Base-by-base conservation (phyloP, 2,888 invertebrate species). In the Melinopterus prodromus region DNA sequence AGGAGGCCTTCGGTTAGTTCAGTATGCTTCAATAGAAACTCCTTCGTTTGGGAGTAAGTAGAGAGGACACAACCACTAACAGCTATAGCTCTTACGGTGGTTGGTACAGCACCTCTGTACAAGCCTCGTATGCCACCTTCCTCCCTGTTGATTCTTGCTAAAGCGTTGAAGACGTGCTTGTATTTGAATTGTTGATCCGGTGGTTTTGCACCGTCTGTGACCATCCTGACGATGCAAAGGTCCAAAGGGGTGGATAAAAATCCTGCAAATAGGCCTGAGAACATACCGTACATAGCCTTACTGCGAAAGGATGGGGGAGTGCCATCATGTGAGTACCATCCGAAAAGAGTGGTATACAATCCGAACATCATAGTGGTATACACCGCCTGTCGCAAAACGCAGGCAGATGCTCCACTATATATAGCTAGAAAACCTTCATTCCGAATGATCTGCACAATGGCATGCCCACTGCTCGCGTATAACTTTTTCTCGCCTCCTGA, bases 1-100 rank as follows among this genome's bases (percentile, higher is more conserved):
- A 93, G 90, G 83, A 99, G 95, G 82, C 97, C 94, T 82, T 96
- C 95, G 0, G 88, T 85, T 14, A 36, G 36, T 86, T 91, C 89
- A 89, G 94, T 92, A 81, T 93, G 92, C 15, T 90, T 88, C 36
- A 93, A 85, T 37, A 97, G 87, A 38, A 97, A 87, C 86, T 94
- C 92, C 89, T 94, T 94, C 4, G 93, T 93, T 93, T 95, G 99
- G 87, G 99, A 98, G 90, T 99, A 99, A 0, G 98, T 98, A 79
- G 98, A 97, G 84, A 99, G 92, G 88, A 99, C 99, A 0, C 99
- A 98, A 70, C 98, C 98, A 90, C 99, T 99, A 16, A 99, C 99
- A 1, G 99, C 98, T 97, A 99, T 98, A 0, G 99, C 99, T 78
- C 97, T 91, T 0, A 94, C 94, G 88, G 97, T 95, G 0, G 97